Evolutionary conservation across 2,113 vertebrate genomes (phyloP), one percentile per base, ranked within the genome.

Genomic region (Gila orcuttii): DNA sequence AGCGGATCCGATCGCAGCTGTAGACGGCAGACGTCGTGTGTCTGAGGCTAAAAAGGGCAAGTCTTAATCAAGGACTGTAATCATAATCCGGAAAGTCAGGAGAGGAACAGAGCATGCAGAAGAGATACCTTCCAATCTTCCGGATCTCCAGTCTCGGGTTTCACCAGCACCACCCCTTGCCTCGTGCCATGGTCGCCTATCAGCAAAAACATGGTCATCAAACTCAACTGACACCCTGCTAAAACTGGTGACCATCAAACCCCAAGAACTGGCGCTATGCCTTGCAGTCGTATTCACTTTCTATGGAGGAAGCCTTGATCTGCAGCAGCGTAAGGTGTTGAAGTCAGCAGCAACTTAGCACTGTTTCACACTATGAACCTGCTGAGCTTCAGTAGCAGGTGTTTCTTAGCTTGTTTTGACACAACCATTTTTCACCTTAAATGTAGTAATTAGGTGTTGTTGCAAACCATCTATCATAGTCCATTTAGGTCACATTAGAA

Each of bases 241-340:
- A 95, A 94, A 94, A 93, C 87, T 89, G 91, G 93, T 89, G 83
- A 87, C 87, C 92, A 93, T 94, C 92, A 94, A 94, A 94, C 88
- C 69, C 85, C 83, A 85, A 62, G 86, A 86, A 91, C 92, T 92
- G 92, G 92, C 91, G 80, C 80, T n/a, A 47, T 87, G 89, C 86
- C 87, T 77, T 85, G 79, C 45, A 25, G 15, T 47, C 52, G 89
- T 91, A 68, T 93, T 91, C 57, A 19, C 88, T 94, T 94, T 91
- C 93, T 62, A 60, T n/a, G 69, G 62, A 88, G 74, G 74, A 88
- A 84, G 79, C 79, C 79, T 88, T 86, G 82, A 86, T 88, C 84
- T 85, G 42, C 31, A 69, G 57, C 69, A 86, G 77, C 84, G 77
- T 52, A 4, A 68, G 52, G 86, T 85, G n/a, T 80, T 76, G 69